These are phyloP conservation scores for Terrapene triunguis DNA, from an alignment of 2,113 vertebrate genomes.

Conservation along the genomic window DNA sequence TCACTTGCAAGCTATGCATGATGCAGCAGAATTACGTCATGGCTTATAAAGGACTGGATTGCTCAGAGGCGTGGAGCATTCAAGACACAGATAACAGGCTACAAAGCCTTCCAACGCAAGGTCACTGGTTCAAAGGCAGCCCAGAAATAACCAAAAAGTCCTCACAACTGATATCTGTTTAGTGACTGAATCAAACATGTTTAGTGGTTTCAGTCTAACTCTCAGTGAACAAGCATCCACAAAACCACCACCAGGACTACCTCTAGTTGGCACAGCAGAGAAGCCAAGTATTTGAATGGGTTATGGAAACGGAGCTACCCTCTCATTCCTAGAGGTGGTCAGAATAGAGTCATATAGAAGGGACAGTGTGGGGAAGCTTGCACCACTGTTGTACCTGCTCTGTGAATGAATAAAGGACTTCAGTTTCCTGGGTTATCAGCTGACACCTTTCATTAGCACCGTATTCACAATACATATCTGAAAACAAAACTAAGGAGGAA, in stretches of 20 bases:
- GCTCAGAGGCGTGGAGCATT: not conserved
- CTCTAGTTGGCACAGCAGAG: not conserved
- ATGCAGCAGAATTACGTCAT: not conserved
- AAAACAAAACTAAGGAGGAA: not conserved
- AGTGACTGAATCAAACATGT: rapidly evolving
- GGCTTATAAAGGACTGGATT: not conserved
- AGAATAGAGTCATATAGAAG: not conserved
- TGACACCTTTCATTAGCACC: not conserved
- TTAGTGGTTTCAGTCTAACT: not conserved
- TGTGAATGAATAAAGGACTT: not conserved
- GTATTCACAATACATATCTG: not conserved
- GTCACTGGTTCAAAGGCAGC: not conserved
- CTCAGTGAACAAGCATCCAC: not conserved
- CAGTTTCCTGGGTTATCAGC: not conserved
- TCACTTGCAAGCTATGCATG: rapidly evolving
- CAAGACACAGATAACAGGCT: not conserved
- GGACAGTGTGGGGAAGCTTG: not conserved
- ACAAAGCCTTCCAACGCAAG: not conserved
- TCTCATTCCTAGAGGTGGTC: not conserved
- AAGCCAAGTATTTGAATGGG: not conserved
- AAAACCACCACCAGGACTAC: too few species aligned
- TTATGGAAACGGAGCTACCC: not conserved
- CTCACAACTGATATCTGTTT: not conserved
- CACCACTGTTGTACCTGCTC: not conserved
- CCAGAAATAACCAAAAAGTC: not conserved